Evolutionary conservation across 2,113 vertebrate genomes (phyloP), one percentile per base, ranked within the genome.

Genomic region (Corydoras maculifer): DNA sequence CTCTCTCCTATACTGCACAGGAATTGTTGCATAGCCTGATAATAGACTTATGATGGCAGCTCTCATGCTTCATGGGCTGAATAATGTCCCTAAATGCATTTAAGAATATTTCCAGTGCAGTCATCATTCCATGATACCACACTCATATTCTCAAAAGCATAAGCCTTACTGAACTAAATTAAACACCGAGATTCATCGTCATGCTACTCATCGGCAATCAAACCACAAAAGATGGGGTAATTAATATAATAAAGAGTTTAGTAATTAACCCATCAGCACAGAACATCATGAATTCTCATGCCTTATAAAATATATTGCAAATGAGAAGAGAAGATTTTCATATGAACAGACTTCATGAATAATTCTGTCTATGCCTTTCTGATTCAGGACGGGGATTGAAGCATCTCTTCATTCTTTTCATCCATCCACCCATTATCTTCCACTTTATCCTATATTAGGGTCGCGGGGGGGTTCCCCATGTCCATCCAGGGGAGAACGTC

Each of bases 151-250:
- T 29, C 14, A 77, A 48, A 75, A 1, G 71, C 58, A 2, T 3
- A 14, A 65, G 64, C 73, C 74, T 55, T 71, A 59, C 78, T 75
- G n/a, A 25, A 35, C 58, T 68, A 85, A 87, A 88, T 69, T 80
- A 65, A 80, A 77, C 77, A 81, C 31, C 75, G 75, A 73, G 68
- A 85, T 87, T 87, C 82, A 64, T 79, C 75, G 78, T 74, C 86
- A 86, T 73, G 69, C 67, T 64, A 78, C 78, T 60, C 73, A 68
- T 73, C 7, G 74, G 74, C 81, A 70, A 88, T 84, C 85, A 85
- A 80, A 83, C 82, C 80, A 81, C 80, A 87, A 81, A 85, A 84
- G 77, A 80, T 58, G 73, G 50, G 65, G 51, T 64, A 72, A 78
- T 78, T 66, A 81, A 82, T 81, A 67, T 78, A 77, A 78, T 82